phyloP scores from a whole-genome alignment of 1,140 invertebrate genomes.

The Drosophila arawakana region DNA sequence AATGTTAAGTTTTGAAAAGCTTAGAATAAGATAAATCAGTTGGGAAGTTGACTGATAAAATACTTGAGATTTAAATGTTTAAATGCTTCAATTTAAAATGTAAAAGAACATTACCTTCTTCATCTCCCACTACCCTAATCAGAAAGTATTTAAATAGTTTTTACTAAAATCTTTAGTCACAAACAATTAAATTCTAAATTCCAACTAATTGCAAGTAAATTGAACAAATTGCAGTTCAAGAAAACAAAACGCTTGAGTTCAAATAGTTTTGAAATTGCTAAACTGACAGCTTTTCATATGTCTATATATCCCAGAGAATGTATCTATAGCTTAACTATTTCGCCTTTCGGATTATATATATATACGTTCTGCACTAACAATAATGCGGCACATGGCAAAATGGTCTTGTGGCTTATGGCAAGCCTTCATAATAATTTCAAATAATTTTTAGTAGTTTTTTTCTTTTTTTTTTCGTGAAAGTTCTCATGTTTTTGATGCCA shows the following conservation, averaged over 20 bases:
- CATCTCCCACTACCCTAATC: too few relatives aligned
- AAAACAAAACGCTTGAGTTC: constrained; percentile 58
- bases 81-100: too few relatives aligned
- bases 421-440: constrained; percentile 60
- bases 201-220: constrained; percentile 26
- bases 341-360: constrained; percentile 28
- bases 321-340: constrained; percentile 29
- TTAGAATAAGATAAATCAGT: too few relatives aligned
- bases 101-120: too few relatives aligned
- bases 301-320: constrained; percentile 13
- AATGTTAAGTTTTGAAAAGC: too few relatives aligned
- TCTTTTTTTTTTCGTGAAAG: constrained; percentile 47
- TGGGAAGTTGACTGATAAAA: too few relatives aligned
- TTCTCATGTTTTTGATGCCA: constrained; percentile 58
- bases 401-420: constrained; percentile 49
- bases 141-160: too few relatives aligned
- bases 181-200: constrained; percentile 1
- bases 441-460: constrained; percentile 40
- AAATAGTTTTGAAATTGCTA: constrained; percentile 33
- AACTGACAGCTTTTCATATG: constrained; percentile 34
- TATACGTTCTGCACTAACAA: constrained; percentile 25
- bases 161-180: neutral
- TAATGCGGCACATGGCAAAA: constrained; percentile 46
- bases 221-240: constrained; percentile 1
- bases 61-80: too few relatives aligned